Evolutionary conservation across 2,888 invertebrate genomes (phyloP), one percentile per base, ranked within the genome.

Genomic region (Phaedon cochleariae): DNA sequence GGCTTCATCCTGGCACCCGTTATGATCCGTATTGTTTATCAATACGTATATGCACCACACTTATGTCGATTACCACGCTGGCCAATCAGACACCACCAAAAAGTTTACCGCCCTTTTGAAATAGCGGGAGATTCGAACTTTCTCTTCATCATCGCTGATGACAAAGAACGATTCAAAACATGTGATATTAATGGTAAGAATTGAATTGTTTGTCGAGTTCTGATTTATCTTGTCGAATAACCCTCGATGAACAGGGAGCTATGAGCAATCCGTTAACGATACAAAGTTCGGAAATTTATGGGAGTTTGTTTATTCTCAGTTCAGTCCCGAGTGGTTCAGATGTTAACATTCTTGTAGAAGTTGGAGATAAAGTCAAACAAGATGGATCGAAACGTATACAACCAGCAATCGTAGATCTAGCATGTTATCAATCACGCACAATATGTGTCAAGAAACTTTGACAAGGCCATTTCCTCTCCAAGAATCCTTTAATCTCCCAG

Each of bases 301-400:
- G 45, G 22, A 57, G 45, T 46, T 45, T 57, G 45, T 57, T 57
- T 57, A 57, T 37, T 57, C 45, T 57, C 15, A 41, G 18, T 15
- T n/a, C 15, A 17, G 17, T 6, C 21, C 57, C 18, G 17, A 26
- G 57, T 26, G 45, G 45, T 10, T 41, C 55, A 37, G 5, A 6
- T 41, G 55, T 55, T 37, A 57, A 57, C 57, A 57, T 22, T 37
- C 45, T 57, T 53, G 58, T 59, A 49, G 58, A 52, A 63, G 48
- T 53, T 12, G 21, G 45, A 41, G 41, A 52, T 59, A 57, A 57
- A 57, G 57, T 64, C 59, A 58, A 53, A 59, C 53, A 64, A 64
- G 59, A 64, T 37, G 45, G 59, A 64, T 64, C 45, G 54, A 17
- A 64, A 54, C 53, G 31, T 62, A 59, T 45, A 41, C 41, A 41